Conservation (phyloP, 2,113 vertebrate species). For the Copsychus sechellarum region DNA sequence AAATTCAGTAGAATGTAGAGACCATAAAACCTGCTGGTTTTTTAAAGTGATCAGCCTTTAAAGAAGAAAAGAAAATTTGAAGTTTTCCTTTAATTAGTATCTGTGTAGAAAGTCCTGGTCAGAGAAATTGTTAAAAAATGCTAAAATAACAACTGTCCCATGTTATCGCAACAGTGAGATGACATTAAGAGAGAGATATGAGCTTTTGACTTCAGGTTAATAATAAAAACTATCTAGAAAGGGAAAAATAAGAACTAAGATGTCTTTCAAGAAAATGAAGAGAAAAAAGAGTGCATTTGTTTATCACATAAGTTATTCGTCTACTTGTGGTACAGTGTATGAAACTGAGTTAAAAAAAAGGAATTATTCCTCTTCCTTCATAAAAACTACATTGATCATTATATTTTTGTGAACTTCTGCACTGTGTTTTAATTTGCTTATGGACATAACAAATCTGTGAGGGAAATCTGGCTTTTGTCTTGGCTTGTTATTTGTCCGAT, state of each 20-base stretch:
- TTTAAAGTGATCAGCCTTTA: not conserved
- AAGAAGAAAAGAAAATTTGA: not conserved
- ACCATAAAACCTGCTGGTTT: not conserved
- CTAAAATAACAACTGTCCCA: not conserved
- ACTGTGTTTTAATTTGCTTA: not conserved
- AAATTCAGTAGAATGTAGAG: not conserved
- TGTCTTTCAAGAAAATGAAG: not conserved
- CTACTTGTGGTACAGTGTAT: not conserved
- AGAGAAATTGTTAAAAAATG: not conserved
- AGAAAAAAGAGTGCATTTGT: not conserved
- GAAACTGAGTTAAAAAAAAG: not conserved
- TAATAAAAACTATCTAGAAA: not conserved
- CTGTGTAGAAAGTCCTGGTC: not conserved
- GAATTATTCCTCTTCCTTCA: not conserved
- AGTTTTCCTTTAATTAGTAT: not conserved
- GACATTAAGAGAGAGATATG: not conserved
- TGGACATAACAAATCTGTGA: not conserved
- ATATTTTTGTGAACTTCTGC: not conserved
- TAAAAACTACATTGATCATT: not conserved
- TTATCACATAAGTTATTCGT: not conserved
- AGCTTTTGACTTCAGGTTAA: not conserved
- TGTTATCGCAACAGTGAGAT: not conserved
- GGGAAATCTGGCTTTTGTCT: not conserved
- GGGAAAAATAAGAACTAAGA: not conserved
- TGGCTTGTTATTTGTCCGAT: not conserved